Evolutionary conservation across 2,888 invertebrate genomes (phyloP).

Genomic region (Acanthosepion lycidas): DNA sequence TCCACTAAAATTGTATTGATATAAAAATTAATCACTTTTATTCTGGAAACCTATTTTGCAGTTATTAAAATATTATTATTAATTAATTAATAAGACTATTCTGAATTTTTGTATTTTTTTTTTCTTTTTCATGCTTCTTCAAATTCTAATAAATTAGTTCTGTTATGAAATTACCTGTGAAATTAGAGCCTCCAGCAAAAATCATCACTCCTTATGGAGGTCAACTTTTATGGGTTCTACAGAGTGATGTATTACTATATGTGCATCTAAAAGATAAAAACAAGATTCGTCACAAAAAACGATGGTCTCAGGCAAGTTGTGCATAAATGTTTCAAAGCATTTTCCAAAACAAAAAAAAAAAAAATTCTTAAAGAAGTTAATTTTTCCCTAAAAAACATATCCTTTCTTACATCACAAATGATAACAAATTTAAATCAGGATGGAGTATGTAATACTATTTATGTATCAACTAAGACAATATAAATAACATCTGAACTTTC

Average conservation of each 20-base stretch:
- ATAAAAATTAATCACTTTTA: no score
- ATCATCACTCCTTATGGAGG: constrained; percentile 97
- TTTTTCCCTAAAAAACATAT: background rate
- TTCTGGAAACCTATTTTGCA: no score
- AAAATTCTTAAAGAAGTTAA: background rate
- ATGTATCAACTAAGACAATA: no score
- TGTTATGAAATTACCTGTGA: constrained; percentile 5
- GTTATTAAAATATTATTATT: no score
- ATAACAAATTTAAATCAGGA: no score
- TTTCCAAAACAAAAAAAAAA: background rate
- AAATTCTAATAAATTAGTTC: constrained; percentile 1
- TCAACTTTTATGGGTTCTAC: constrained; percentile 92
- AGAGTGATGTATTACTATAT: constrained; percentile 97
- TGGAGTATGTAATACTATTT: no score
- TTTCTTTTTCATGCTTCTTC: background rate
- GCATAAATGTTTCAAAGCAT: background rate
- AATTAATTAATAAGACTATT: no score
- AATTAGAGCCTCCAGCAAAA: constrained; percentile 82
- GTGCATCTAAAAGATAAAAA: constrained; percentile 97
- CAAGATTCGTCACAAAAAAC: constrained; percentile 96
- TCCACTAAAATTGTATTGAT: no score
- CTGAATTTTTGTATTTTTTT: background rate
- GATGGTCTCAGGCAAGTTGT: constrained; percentile 90
- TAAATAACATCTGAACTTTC: no score
- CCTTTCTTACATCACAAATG: no score